These are phyloP conservation scores for Drosophila kambysellisi DNA, from an alignment of 2,888 invertebrate genomes.

Conservation along the genomic window DNA sequence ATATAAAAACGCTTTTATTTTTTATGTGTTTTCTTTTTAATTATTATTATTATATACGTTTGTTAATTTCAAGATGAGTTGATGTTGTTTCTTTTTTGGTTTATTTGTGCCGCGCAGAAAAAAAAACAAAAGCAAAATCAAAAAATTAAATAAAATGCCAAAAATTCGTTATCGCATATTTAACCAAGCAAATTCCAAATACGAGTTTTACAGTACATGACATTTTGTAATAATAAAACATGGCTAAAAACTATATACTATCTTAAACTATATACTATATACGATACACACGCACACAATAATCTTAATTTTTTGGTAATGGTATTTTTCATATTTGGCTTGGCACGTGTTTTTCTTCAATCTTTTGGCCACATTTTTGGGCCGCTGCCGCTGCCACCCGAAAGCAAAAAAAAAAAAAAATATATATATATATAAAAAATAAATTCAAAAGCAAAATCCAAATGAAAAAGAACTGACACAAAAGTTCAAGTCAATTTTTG, in stretches of 20 bases:
- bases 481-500: slow-evolving; percentile 29
- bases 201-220: slow-evolving; percentile 65
- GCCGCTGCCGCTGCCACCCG: slow-evolving; percentile 62
- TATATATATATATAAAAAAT: slow-evolving; percentile 22
- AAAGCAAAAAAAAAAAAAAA: slow-evolving; percentile 25
- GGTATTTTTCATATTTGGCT: slow-evolving; percentile 72
- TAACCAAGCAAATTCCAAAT: slow-evolving; percentile 41
- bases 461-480: slow-evolving; percentile 23
- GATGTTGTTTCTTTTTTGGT: slow-evolving; percentile 28
- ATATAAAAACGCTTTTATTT: slow-evolving; percentile 46
- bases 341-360: slow-evolving; percentile 76
- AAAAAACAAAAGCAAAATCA: slow-evolving; percentile 7
- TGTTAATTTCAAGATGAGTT: slow-evolving; percentile 21
- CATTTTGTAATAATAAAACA: slow-evolving; percentile 63
- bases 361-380: slow-evolving; percentile 51
- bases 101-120: slow-evolving; percentile 36
- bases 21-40: slow-evolving; percentile 30
- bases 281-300: slow-evolving; percentile 20
- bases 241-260: slow-evolving; percentile 8
- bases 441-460: slow-evolving; percentile 24
- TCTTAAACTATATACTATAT: slow-evolving; percentile 30
- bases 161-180: slow-evolving; percentile 13
- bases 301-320: slow-evolving; percentile 70
- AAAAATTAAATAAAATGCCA: background rate
- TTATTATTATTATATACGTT: slow-evolving; percentile 16